These are phyloP conservation scores for Erpetoichthys calabaricus DNA, from an alignment of 2,797 vertebrate species.

Conservation along the genomic window DNA sequence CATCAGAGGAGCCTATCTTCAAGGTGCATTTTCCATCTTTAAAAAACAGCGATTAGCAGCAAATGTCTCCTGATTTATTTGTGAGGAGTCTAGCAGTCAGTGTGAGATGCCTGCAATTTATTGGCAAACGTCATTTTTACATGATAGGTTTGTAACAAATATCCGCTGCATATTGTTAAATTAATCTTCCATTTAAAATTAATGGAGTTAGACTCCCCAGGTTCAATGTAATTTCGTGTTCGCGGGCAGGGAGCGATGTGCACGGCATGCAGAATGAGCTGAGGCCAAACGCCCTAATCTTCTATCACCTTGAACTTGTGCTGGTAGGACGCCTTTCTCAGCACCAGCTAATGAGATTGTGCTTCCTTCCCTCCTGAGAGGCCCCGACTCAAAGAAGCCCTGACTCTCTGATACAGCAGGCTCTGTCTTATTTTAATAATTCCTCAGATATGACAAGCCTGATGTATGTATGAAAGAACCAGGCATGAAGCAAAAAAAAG, in stretches of 20 bases:
- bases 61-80: slow-evolving; percentile 88
- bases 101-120: slow-evolving; percentile 79
- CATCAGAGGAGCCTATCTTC: slow-evolving; percentile 60
- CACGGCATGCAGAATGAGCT: slow-evolving; percentile 83
- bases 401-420: slow-evolving; percentile 53
- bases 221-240: slow-evolving; percentile 99
- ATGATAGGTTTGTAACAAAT: slow-evolving; percentile 99
- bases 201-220: slow-evolving; percentile 99
- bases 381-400: slow-evolving; percentile 57
- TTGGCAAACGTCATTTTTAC: slow-evolving; percentile 93
- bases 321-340: slow-evolving; percentile 88
- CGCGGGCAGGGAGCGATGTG: slow-evolving; percentile 71
- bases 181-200: slow-evolving; percentile 99
- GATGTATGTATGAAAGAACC: slow-evolving; percentile 70
- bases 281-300: slow-evolving; percentile 93
- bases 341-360: slow-evolving; percentile 94
- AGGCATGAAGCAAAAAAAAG: slow-evolving; percentile 38
- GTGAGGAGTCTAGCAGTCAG: slow-evolving; percentile 63
- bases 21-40: slow-evolving; percentile 42
- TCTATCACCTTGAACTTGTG: slow-evolving; percentile 98
- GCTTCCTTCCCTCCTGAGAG: slow-evolving; percentile 70
- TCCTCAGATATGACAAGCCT: slow-evolving; percentile 70
- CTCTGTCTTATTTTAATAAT: slow-evolving; percentile 73
- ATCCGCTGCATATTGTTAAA: slow-evolving; percentile 99
- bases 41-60: slow-evolving; percentile 75